Conservation (phyloP, 2,113 vertebrate species). For the Aramus guarauna region DNA sequence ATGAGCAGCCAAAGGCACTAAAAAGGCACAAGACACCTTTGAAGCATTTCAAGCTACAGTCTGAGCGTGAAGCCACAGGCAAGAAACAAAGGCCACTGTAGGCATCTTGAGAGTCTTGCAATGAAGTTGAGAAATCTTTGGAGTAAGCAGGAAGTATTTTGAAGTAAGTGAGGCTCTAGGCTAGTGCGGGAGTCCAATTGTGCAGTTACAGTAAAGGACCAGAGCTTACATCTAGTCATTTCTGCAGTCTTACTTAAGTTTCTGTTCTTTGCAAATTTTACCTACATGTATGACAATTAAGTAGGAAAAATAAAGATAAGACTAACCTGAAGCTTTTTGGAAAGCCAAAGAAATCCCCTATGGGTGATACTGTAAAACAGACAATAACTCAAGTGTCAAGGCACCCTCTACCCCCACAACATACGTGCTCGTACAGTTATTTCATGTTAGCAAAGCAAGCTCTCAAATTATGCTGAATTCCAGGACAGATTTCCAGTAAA, state of each 20-base stretch:
- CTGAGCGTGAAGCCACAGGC: neutral
- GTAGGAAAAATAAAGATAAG: neutral
- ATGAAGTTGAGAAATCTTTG: neutral
- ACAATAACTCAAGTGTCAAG: neutral
- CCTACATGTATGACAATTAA: neutral
- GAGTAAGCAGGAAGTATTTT: neutral
- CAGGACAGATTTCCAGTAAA: neutral
- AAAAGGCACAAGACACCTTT: neutral
- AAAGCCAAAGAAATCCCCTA: neutral
- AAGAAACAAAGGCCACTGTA: neutral
- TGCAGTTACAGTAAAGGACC: neutral
- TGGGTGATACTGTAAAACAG: neutral
- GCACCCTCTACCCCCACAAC: neutral
- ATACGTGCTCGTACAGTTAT: rapidly evolving
- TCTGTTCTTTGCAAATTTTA: neutral
- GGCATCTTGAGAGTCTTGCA: neutral
- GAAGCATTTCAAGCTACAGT: neutral
- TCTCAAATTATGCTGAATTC: neutral
- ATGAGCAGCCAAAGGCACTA: neutral
- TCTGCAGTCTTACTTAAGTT: neutral
- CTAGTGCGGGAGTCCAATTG: neutral
- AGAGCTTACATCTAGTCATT: neutral
- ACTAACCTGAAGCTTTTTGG: neutral
- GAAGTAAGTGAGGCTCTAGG: neutral
- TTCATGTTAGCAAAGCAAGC: neutral